Conservation (phyloP, 92 coral and sea anemone species). For the Palythoa grandiflora region DNA sequence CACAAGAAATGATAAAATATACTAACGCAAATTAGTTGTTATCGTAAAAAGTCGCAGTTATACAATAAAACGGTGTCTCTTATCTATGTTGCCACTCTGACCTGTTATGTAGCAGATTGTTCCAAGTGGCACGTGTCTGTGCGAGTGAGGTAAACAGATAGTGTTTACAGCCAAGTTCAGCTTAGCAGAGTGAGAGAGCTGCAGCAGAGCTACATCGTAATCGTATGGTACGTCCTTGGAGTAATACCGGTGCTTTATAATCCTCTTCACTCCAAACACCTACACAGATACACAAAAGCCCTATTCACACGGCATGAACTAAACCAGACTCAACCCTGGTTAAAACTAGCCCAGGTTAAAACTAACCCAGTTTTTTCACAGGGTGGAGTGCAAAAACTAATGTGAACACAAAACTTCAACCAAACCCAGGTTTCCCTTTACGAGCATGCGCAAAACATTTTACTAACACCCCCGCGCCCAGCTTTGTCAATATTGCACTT, state of each 20-base stretch:
- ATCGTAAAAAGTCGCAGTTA: neutral
- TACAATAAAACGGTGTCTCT: slow-evolving; percentile 8
- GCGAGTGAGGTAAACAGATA: slow-evolving; percentile 74
- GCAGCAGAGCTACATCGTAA: slow-evolving; percentile 87
- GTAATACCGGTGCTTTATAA: slow-evolving; percentile 73
- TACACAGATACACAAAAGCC: neutral
- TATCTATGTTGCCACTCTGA: slow-evolving; percentile 51
- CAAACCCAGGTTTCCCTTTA: too few relatives aligned
- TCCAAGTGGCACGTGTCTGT: slow-evolving; percentile 64
- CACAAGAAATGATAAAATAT: too few relatives aligned
- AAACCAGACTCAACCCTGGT: too few relatives aligned
- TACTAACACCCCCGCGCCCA: too few relatives aligned
- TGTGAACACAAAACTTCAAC: too few relatives aligned
- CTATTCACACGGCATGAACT: too few relatives aligned
- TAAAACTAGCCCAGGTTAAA: too few relatives aligned
- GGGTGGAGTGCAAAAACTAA: too few relatives aligned
- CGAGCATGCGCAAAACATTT: too few relatives aligned
- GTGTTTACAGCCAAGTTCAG: slow-evolving; percentile 75
- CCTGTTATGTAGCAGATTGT: slow-evolving; percentile 87
- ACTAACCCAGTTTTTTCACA: too few relatives aligned
- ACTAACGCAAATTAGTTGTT: neutral
- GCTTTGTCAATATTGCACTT: too few relatives aligned
- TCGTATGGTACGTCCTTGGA: slow-evolving; percentile 78
- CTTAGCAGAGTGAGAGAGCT: slow-evolving; percentile 68
- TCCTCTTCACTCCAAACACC: slow-evolving; percentile 71